Evolutionary conservation across 2,113 vertebrate genomes (phyloP), one percentile per base, ranked within the genome.

Genomic region (Phoenicopterus ruber): DNA sequence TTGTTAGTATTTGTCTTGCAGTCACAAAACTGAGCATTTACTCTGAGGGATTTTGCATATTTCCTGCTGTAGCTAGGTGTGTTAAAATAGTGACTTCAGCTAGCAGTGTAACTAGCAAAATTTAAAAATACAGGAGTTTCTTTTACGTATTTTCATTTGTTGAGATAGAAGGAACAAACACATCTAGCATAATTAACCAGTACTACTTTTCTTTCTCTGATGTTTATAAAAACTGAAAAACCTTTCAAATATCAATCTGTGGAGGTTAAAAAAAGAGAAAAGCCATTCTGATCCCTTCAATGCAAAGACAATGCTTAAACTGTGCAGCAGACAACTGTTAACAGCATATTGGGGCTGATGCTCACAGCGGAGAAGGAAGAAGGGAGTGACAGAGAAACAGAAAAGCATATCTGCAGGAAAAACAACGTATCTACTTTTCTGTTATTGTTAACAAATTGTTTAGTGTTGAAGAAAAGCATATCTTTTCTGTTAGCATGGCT

Each of bases 331-430:
- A 6, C 17, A 69, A 17, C 36, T 73, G 24, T 78, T 87, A 81
- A 10, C 7, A 32, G 29, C 18, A 20, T 46, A 25, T 11, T 61
- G 78, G 42, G 29, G 38, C n/a, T 66, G 59, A 10, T 73, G 46
- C 36, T 78, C 13, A 15, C 31, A 28, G 34, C 28, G n/a, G 26
- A 0, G 1, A 59, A n/a, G 0, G 3, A 82, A 59, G 57, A 71
- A 40, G 36, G 32, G 44, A 77, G 40, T 9, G 66, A 49, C 0
- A 13, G 31, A 65, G 36, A 20, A 72, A 26, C 24, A 70, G 69
- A 54, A 74, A 77, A 62, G 10, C 17, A 0, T 19, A 38, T 44
- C 32, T 58, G 8, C 38, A 54, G 52, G 74, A 84, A 66, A 32
- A 67, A 52, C 32, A 40, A 31, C 25, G 1, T 28, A 13, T 4